phyloP scores from a whole-genome alignment of 1,140 invertebrate species.

The Phthorimaea operculella region DNA sequence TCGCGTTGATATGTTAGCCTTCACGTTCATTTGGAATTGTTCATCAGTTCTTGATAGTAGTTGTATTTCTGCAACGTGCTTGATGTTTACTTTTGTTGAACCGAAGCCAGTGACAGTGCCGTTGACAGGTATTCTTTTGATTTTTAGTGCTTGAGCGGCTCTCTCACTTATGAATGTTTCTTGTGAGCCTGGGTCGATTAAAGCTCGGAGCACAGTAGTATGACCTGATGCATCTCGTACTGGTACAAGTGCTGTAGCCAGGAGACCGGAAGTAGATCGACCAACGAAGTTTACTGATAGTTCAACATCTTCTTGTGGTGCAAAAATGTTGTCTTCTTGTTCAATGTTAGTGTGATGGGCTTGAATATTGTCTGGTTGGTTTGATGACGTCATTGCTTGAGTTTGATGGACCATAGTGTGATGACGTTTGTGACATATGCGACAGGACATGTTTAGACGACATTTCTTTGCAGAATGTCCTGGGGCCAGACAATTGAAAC shows the following conservation, averaged over 20 bases:
- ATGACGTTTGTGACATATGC: slow-evolving; percentile 21
- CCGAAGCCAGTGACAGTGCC: slow-evolving; percentile 10
- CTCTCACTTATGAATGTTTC: slow-evolving; percentile 20
- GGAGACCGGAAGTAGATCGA: slow-evolving; percentile 9
- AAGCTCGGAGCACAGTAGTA: slow-evolving; percentile 14
- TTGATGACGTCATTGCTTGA: neutral
- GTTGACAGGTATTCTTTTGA: slow-evolving; percentile 14
- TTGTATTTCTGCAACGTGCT: slow-evolving; percentile 13
- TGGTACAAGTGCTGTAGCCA: slow-evolving; percentile 22
- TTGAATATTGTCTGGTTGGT: slow-evolving; percentile 3
- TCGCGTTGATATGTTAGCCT: slow-evolving; percentile 22
- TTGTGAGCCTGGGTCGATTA: slow-evolving; percentile 24
- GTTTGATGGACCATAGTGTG: slow-evolving; percentile 21
- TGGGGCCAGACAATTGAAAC: slow-evolving; percentile 21
- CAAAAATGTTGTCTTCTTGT: slow-evolving; percentile 1
- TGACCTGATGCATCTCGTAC: slow-evolving; percentile 10
- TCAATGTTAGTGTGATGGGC: slow-evolving; percentile 6
- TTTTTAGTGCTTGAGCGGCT: slow-evolving; percentile 16
- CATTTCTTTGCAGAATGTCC: neutral
- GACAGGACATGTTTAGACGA: neutral
- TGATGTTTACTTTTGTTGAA: neutral
- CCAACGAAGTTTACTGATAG: slow-evolving; percentile 6
- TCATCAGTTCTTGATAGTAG: slow-evolving; percentile 18
- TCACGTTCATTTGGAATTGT: slow-evolving; percentile 14
- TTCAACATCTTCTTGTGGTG: neutral